Conservation (phyloP, 2,113 vertebrate genomes). For the Sminthopsis crassicaudata region DNA sequence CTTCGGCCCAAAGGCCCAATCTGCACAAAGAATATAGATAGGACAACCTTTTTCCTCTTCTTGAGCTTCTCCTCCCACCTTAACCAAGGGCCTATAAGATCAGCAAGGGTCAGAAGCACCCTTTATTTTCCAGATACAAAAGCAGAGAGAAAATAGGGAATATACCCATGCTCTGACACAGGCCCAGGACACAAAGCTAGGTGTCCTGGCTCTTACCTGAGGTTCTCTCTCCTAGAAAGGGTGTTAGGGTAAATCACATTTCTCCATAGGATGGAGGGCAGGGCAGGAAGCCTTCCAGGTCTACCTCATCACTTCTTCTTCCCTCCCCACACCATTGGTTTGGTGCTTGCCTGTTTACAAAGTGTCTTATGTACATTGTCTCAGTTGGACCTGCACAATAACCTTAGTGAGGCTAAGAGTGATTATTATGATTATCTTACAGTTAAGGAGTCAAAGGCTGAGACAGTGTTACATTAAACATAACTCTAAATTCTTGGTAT, state of each 20-base stretch:
- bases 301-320: background rate
- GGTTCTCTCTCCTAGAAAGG: background rate
- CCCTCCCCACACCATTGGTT: background rate
- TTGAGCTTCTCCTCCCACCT: background rate
- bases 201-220: background rate
- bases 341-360: background rate
- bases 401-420: background rate
- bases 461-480: background rate
- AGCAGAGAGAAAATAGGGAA: background rate
- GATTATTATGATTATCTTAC: background rate
- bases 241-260: background rate
- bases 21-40: conserved; percentile 69
- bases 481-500: background rate
- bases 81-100: background rate
- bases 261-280: background rate
- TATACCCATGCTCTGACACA: background rate
- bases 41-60: background rate
- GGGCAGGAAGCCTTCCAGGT: background rate
- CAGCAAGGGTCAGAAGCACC: background rate
- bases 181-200: background rate
- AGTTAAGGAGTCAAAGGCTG: background rate
- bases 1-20: conserved; percentile 91
- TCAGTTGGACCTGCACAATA: background rate
- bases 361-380: background rate
- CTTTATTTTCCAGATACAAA: background rate